A percentile compares a stretch with the other conserved stretches of the same genome.
Conservation (phyloP, 2,888 invertebrate genomes). For the Philereme transversata region DNA sequence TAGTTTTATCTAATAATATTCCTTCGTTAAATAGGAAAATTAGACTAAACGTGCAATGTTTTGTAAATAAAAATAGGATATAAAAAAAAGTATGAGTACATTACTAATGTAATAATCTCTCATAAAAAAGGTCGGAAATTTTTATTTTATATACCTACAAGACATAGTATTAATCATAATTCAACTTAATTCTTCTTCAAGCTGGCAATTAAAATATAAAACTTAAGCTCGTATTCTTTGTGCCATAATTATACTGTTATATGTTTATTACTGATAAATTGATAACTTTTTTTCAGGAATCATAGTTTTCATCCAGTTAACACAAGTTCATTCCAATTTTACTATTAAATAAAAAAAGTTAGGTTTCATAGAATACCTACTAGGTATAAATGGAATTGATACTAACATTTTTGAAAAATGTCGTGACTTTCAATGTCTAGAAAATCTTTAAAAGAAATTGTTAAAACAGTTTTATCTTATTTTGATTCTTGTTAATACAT, state of each 20-base stretch:
- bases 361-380: slow-evolving; percentile 17
- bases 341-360: slow-evolving; percentile 19
- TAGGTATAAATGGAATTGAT: slow-evolving; percentile 32
- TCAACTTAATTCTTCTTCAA: not conserved
- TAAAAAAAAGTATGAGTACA: not conserved
- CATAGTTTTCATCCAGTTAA: not conserved
- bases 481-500: not conserved
- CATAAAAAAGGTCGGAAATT: not conserved
- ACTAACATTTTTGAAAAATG: slow-evolving; percentile 4
- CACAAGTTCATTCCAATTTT: slow-evolving; percentile 4
- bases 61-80: slow-evolving; percentile 19
- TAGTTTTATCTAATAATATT: slow-evolving; percentile 20
- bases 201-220: not conserved
- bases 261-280: too few relatives aligned
- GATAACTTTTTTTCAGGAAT: too few relatives aligned
- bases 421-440: not conserved
- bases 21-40: slow-evolving; percentile 6
- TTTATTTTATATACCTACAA: not conserved
- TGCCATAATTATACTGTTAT: too few relatives aligned
- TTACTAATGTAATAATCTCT: not conserved
- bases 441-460: slow-evolving; percentile 7
- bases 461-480: not conserved
- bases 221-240: too few relatives aligned
- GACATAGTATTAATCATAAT: not conserved
- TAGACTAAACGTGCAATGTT: slow-evolving; percentile 1